A percentile compares a stretch with the other conserved stretches of the same genome.
These are phyloP conservation scores for Cylloceria caligata DNA, from an alignment of 2,888 invertebrate genomes.

Conservation along the genomic window DNA sequence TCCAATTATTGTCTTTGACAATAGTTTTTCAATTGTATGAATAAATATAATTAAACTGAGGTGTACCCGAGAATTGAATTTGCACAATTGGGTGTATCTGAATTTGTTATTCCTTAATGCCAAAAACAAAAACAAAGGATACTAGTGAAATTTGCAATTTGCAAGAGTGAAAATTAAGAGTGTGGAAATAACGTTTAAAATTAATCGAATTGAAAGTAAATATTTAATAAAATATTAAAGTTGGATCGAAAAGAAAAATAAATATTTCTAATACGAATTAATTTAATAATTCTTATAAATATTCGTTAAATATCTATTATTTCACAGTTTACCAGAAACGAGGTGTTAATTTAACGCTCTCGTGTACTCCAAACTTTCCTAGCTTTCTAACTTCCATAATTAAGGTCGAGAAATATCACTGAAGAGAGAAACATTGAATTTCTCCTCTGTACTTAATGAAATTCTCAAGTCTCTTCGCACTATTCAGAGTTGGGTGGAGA, in stretches of 20 bases:
- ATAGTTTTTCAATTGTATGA: conserved; percentile 24
- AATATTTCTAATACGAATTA: neutral
- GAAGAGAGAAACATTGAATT: neutral
- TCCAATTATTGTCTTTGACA: conserved; percentile 36
- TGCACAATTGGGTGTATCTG: neutral
- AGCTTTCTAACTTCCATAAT: neutral
- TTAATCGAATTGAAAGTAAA: neutral
- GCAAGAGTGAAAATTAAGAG: neutral
- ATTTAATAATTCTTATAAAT: neutral
- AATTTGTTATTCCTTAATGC: neutral
- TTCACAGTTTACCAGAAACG: neutral
- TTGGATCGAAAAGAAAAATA: too few relatives aligned
- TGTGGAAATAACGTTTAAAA: neutral
- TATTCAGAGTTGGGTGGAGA: neutral
- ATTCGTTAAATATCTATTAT: neutral
- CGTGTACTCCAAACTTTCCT: neutral
- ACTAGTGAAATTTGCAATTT: neutral
- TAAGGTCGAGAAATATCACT: neutral
- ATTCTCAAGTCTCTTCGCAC: neutral
- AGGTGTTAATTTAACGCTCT: neutral
- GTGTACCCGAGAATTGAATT: neutral
- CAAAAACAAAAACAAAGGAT: neutral
- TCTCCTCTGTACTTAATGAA: neutral
- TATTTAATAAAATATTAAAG: neutral
- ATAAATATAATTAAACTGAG: conserved; percentile 2